phyloP scores from a whole-genome alignment of 2,797 vertebrate species.

The Eremophila alpestris region DNA sequence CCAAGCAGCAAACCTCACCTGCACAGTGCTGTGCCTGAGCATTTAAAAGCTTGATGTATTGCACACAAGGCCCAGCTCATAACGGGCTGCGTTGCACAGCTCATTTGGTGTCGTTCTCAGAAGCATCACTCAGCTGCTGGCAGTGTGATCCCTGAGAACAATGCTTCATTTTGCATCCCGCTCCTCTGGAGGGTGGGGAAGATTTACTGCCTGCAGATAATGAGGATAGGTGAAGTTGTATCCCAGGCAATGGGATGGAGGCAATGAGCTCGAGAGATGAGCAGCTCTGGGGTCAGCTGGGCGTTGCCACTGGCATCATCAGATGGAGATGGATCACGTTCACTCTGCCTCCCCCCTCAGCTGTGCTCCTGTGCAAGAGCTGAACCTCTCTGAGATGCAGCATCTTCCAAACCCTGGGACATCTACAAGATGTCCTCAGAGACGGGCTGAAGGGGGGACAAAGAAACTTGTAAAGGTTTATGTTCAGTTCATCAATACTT shows the following conservation, averaged over 20 bases:
- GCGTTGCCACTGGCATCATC: neutral
- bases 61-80: neutral
- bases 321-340: neutral
- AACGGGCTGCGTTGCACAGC: neutral
- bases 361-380: neutral
- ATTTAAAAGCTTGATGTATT: constrained; percentile 27
- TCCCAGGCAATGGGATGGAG: constrained; percentile 5
- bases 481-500: neutral
- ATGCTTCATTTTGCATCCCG: constrained; percentile 26
- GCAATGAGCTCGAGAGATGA: constrained; percentile 23
- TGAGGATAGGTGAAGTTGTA: constrained; percentile 23
- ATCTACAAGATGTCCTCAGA: neutral
- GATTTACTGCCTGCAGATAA: constrained; percentile 32
- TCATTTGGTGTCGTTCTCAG: constrained; percentile 26
- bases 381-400: neutral
- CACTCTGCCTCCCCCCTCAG: neutral
- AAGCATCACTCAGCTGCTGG: constrained; percentile 48
- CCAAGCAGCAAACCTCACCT: neutral
- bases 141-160: neutral
- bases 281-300: neutral
- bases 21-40: neutral
- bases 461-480: neutral
- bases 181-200: neutral
- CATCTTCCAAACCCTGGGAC: neutral
- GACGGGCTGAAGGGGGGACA: neutral